Evolutionary conservation across 1,140 invertebrate species (phyloP).

Genomic region (Ridgeia piscesae): DNA sequence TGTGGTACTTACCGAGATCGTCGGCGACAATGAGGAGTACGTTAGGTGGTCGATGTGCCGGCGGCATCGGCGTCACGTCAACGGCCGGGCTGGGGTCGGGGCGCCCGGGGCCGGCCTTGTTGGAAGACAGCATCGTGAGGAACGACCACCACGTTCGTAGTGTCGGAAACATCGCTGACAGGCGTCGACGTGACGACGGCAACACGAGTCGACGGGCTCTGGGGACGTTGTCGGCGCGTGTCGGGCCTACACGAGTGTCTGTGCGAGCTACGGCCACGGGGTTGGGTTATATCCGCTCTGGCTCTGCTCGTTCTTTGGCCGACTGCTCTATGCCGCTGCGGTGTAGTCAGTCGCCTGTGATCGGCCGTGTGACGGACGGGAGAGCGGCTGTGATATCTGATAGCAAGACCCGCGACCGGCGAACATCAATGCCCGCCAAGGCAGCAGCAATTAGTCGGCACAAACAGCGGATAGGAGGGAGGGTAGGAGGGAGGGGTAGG

Average conservation of each 20-base stretch:
- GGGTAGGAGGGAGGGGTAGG: neutral
- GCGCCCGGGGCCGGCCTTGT: too few species aligned
- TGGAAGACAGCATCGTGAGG: neutral
- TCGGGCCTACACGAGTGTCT: too few species aligned
- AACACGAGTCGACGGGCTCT: neutral
- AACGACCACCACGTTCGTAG: neutral
- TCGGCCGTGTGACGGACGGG: neutral
- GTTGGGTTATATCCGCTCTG: neutral
- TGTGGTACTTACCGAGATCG: neutral
- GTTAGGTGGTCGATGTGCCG: neutral
- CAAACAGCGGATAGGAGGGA: neutral
- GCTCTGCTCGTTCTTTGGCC: neutral
- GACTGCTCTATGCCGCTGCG: neutral
- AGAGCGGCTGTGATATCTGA: neutral
- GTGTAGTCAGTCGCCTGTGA: neutral
- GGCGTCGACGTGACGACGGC: neutral
- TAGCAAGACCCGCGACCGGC: neutral
- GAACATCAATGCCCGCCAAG: neutral
- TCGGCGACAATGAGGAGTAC: conserved; percentile 8
- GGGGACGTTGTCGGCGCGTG: too few species aligned
- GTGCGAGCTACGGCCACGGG: neutral
- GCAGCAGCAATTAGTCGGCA: neutral
- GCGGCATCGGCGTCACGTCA: neutral
- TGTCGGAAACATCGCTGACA: neutral
- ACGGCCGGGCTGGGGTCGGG: too few species aligned